Conservation (phyloP, 2,113 vertebrate genomes). For the Myodes glareolus region DNA sequence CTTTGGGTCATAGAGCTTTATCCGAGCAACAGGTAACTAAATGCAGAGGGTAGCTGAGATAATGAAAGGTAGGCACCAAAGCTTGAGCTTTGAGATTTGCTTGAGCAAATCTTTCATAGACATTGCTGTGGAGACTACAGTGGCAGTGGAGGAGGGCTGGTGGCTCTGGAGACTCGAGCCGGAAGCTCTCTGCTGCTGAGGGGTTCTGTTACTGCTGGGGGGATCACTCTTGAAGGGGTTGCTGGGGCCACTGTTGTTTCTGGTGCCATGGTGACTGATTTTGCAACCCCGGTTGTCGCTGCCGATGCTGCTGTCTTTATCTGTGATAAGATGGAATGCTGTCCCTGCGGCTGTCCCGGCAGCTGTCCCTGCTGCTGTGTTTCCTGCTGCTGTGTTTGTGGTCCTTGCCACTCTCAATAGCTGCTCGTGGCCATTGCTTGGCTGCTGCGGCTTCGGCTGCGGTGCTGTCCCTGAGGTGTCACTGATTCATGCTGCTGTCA, state of each 20-base stretch:
- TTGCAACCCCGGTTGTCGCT: no score
- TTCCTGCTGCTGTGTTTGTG: not conserved
- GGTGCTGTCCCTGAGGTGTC: not conserved
- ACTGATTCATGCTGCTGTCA: not conserved
- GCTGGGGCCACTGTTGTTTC: accelerated
- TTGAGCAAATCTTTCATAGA: not conserved
- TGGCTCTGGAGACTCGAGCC: not conserved
- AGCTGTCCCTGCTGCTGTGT: not conserved
- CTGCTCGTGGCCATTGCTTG: no score
- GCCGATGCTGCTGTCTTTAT: no score
- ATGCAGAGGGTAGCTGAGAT: not conserved
- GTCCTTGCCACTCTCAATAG: not conserved
- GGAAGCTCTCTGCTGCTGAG: not conserved
- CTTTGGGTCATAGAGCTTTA: not conserved
- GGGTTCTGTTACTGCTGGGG: not conserved
- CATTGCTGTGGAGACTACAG: not conserved
- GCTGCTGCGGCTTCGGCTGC: no score
- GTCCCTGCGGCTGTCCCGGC: not conserved
- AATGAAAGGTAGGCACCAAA: accelerated
- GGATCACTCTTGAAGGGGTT: accelerated
- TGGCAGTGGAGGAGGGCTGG: not conserved
- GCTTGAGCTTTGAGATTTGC: no score
- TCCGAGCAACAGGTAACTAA: not conserved
- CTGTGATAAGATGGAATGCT: not conserved
- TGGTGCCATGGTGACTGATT: accelerated